A percentile compares a stretch with the other conserved stretches of the same genome.
Conservation (phyloP, 1,140 invertebrate species). For the Camponotus floridanus region DNA sequence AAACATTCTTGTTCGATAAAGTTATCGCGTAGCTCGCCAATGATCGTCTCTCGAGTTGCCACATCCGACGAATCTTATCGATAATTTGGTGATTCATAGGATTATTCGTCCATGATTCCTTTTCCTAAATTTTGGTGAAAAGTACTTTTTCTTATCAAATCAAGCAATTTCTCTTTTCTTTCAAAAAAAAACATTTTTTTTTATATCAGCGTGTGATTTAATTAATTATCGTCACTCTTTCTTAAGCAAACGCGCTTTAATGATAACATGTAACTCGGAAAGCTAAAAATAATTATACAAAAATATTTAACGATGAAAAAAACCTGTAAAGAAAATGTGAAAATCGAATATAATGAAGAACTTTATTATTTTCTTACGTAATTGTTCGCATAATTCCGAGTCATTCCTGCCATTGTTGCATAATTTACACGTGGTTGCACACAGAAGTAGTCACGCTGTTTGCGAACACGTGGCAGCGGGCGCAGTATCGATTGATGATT, state of each 20-base stretch:
- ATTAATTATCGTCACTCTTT: not conserved
- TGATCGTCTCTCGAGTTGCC: conserved; percentile 3
- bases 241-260: too few species aligned
- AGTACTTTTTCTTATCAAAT: not conserved
- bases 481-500: conserved; percentile 55
- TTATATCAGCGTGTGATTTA: not conserved
- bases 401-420: not conserved
- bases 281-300: too few species aligned
- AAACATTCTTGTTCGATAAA: conserved; percentile 72
- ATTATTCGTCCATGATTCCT: not conserved
- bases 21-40: conserved; percentile 21
- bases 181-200: not conserved
- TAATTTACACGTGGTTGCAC: conserved; percentile 43
- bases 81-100: not conserved
- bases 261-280: too few species aligned
- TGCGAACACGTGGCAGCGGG: conserved; percentile 67
- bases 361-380: not conserved
- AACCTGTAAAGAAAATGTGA: not conserved
- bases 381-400: not conserved
- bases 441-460: conserved; percentile 50
- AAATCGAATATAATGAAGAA: not conserved
- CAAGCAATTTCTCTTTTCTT: not conserved
- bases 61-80: conserved; percentile 5
- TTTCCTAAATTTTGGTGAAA: not conserved
- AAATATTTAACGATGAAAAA: too few species aligned